Conservation (phyloP, 1,140 invertebrate genomes). For the Neodiprion fabricii region DNA sequence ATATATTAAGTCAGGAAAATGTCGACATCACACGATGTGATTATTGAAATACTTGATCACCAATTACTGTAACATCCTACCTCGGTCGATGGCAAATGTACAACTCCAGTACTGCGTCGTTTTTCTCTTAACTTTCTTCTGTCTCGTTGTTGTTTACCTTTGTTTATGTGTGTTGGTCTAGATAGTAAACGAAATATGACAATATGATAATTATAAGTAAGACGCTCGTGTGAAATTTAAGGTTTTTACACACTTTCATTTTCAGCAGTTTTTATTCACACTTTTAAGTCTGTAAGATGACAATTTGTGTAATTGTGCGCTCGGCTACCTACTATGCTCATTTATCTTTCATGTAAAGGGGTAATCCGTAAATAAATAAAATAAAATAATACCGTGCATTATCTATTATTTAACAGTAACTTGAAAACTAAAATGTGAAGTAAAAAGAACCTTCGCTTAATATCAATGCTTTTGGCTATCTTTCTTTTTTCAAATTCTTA, state of each 20-base stretch:
- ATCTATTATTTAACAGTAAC: too few relatives aligned
- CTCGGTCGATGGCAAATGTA: constrained; percentile 71
- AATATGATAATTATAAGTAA: constrained; percentile 38
- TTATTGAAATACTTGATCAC: not conserved
- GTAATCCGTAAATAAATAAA: too few relatives aligned
- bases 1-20: constrained; percentile 12
- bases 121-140: constrained; percentile 70
- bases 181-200: constrained; percentile 42
- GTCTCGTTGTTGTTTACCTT: constrained; percentile 67
- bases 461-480: not conserved
- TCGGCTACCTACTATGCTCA: too few relatives aligned
- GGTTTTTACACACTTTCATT: too few relatives aligned
- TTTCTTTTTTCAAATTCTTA: too few relatives aligned
- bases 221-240: not conserved
- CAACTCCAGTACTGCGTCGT: constrained; percentile 69
- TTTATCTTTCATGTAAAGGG: too few relatives aligned
- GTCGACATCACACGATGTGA: not conserved
- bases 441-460: not conserved
- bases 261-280: too few relatives aligned
- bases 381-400: too few relatives aligned
- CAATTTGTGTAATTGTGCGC: too few relatives aligned
- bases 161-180: constrained; percentile 65
- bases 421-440: constrained; percentile 18
- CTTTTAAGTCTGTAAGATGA: too few relatives aligned
- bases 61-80: constrained; percentile 43